Evolutionary conservation across 2,113 vertebrate genomes (phyloP).

Genomic region (Nyctibius bracteatus): DNA sequence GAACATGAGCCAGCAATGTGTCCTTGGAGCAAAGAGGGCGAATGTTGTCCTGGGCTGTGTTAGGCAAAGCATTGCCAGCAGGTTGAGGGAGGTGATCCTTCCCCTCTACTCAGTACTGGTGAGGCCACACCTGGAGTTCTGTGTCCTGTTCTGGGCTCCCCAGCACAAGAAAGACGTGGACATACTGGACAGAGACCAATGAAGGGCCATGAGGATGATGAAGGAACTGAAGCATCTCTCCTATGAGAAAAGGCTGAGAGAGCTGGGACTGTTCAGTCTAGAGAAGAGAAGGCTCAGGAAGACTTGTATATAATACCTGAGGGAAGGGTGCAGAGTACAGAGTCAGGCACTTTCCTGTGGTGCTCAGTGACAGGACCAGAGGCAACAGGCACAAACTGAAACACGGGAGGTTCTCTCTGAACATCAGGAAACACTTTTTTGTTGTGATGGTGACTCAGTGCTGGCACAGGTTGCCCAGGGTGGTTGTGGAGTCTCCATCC

Average conservation of each 20-base stretch:
- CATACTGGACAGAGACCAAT: neutral
- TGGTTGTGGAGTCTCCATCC: neutral
- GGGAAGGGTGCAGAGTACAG: neutral
- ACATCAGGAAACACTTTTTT: neutral
- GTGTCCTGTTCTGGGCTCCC: neutral
- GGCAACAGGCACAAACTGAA: neutral
- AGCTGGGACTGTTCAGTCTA: too few relatives aligned
- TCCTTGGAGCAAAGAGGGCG: neutral
- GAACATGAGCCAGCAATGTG: neutral
- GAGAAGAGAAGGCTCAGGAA: neutral
- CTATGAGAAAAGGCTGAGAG: neutral
- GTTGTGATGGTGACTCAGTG: neutral
- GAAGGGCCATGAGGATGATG: neutral
- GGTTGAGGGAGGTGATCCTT: neutral
- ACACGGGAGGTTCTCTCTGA: neutral
- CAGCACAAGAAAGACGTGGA: neutral
- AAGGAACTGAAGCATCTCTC: neutral
- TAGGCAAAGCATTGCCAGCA: neutral
- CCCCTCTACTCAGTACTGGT: neutral
- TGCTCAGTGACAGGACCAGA: neutral
- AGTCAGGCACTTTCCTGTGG: too few relatives aligned
- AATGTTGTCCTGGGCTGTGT: neutral
- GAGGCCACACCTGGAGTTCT: neutral
- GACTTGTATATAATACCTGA: neutral
- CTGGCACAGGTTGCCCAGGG: neutral